A percentile compares a stretch with the other conserved stretches of the same genome.
These are phyloP conservation scores for Promerops cafer DNA, from an alignment of 2,113 vertebrate species.

Conservation along the genomic window DNA sequence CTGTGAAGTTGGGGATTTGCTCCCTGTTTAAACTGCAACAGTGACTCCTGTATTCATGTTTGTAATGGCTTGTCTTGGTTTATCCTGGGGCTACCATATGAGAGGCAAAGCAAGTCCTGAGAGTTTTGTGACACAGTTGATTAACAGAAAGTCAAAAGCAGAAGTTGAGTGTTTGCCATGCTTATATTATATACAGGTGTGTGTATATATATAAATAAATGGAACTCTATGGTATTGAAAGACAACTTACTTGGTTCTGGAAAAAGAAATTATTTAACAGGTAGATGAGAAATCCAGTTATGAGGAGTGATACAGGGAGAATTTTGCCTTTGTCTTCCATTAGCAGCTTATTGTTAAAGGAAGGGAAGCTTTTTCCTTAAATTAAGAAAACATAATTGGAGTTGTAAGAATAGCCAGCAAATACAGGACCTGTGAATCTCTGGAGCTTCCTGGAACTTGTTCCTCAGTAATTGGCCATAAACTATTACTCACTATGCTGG, in stretches of 20 bases:
- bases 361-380: not conserved
- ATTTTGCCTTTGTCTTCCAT: not conserved
- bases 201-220: not conserved
- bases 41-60: accelerated
- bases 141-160: not conserved
- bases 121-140: not conserved
- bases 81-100: not conserved
- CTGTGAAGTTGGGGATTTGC: not conserved
- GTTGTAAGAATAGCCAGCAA: not conserved
- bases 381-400: not conserved
- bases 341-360: not conserved
- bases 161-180: not conserved
- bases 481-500: not conserved
- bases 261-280: not conserved
- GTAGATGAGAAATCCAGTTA: not conserved
- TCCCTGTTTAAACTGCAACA: not conserved
- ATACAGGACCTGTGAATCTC: not conserved
- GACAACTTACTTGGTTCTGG: not conserved
- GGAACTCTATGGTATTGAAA: not conserved
- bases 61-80: not conserved
- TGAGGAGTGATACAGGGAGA: not conserved
- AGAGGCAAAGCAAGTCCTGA: not conserved
- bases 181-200: not conserved
- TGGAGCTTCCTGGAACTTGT: not conserved
- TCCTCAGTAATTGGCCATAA: not conserved